Evolutionary conservation across 1,140 invertebrate genomes (phyloP).

Genomic region (Scaptomyza montana): DNA sequence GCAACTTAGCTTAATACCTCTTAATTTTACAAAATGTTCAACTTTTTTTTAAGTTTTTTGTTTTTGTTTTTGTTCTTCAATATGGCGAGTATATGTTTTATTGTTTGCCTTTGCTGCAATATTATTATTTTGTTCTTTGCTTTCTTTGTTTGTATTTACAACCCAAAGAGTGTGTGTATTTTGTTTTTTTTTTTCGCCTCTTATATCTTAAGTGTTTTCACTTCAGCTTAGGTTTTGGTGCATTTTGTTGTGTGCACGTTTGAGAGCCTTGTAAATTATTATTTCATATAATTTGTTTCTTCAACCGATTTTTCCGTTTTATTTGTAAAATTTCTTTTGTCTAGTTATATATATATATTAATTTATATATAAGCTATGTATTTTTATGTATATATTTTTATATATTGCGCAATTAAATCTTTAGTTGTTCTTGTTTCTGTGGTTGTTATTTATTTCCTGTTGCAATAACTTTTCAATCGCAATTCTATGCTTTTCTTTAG

Average conservation of each 20-base stretch:
- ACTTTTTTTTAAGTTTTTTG: conserved; percentile 16
- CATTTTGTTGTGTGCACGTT: conserved; percentile 27
- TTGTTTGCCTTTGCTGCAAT: conserved; percentile 65
- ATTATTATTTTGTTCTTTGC: conserved; percentile 42
- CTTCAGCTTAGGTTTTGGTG: conserved; percentile 30
- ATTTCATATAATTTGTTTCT: conserved; percentile 38
- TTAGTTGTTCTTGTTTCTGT: conserved; percentile 48
- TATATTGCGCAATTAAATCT: conserved; percentile 47
- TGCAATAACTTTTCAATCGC: conserved; percentile 9
- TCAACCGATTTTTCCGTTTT: conserved; percentile 25
- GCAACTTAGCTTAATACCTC: conserved; percentile 50
- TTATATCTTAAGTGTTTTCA: conserved; percentile 58
- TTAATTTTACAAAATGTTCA: conserved; percentile 60
- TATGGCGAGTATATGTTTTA: conserved; percentile 81
- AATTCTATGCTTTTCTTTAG: conserved; percentile 21
- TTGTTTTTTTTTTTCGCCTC: conserved; percentile 36
- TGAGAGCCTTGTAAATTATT: conserved; percentile 45
- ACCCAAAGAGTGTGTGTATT: conserved; percentile 67
- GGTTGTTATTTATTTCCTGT: conserved; percentile 21
- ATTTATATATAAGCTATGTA: conserved; percentile 36
- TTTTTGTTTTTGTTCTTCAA: conserved; percentile 53
- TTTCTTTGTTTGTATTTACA: conserved; percentile 57
- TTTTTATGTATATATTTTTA: conserved; percentile 11
- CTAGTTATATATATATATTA: conserved; percentile 25
- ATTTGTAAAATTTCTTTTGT: conserved; percentile 52